Evolutionary conservation across 2,888 invertebrate genomes (phyloP), one percentile per base, ranked within the genome.

Genomic region (Ennomos quercinarius): DNA sequence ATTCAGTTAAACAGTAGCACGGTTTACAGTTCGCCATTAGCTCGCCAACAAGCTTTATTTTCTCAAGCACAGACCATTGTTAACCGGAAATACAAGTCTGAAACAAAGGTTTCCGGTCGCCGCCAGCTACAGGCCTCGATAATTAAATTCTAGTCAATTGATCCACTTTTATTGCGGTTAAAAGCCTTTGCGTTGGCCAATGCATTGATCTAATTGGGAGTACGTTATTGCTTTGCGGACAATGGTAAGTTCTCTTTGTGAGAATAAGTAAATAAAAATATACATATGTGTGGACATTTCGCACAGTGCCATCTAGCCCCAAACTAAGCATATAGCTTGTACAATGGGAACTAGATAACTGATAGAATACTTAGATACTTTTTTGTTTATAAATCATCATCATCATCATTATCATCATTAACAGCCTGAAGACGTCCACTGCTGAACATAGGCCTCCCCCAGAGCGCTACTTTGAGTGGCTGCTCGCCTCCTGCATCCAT

Each of bases 141-240:
- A 70, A 70, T 70, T 70, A 67, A 67, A 70, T 67, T 65, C 65
- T 57, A 69, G 65, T 67, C 67, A 67, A 67, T 66, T 64, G 67
- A 69, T 61, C 58, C 37, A 67, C 61, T 69, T 66, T 65, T 67
- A 68, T 61, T 63, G 50, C 61, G 61, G 61, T 57, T 57, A 49
- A 57, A 53, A 64, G 61, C 37, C 42, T 60, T 62, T 64, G 51
- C 53, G 46, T 46, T 59, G 11, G 54, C 41, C 49, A 54, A 44
- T 61, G 43, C 42, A 47, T 58, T 55, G 43, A 59, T 52, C 11
- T 47, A 49, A 59, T 63, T 61, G 55, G 43, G 39, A 9, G 12
- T 17, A 62, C 40, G 49, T 50, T 50, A 51, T 35, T 45, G 47
- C 42, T 13, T 43, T 37, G 34, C 27, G 45, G 40, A 34, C n/a